A percentile compares a stretch with the other conserved stretches of the same genome.
Evolutionary conservation across 2,113 vertebrate species (phyloP).

Genomic region (Salvelinus namaycush): DNA sequence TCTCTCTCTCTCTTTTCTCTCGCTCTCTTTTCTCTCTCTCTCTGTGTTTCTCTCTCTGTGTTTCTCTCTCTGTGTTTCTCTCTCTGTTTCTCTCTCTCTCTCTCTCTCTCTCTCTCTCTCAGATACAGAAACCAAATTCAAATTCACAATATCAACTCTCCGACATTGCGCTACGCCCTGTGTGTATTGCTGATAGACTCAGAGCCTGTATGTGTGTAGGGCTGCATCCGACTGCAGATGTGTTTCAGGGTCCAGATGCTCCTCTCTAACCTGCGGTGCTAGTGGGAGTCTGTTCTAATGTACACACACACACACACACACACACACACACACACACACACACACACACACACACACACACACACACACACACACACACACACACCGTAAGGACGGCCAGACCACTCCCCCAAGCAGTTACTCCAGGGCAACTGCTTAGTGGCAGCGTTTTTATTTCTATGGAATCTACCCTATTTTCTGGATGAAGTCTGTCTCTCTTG

Average conservation of each 20-base stretch:
- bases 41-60: neutral
- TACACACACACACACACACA: slow-evolving; percentile 1
- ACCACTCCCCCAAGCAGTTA: slow-evolving; percentile 31
- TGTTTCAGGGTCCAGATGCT: slow-evolving; percentile 47
- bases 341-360: slow-evolving; percentile 18
- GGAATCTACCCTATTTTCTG: slow-evolving; percentile 32
- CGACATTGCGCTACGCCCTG: neutral
- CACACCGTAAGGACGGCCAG: slow-evolving; percentile 29
- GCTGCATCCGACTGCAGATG: slow-evolving; percentile 15
- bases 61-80: neutral
- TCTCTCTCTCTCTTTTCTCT: slow-evolving; percentile 1
- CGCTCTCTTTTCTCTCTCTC: neutral
- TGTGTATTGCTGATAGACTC: slow-evolving; percentile 6
- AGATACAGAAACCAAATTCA: slow-evolving; percentile 3
- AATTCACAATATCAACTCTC: slow-evolving; percentile 11
- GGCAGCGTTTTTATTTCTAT: slow-evolving; percentile 29
- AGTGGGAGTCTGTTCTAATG: slow-evolving; percentile 29
- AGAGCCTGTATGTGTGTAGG: slow-evolving; percentile 4
- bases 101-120: slow-evolving; percentile 5
- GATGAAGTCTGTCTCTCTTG: neutral
- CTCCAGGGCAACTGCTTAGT: slow-evolving; percentile 23
- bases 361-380: slow-evolving; percentile 25
- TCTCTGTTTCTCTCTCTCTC: neutral
- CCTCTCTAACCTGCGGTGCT: slow-evolving; percentile 20
- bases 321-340: slow-evolving; percentile 27